Base-by-base conservation (phyloP, 2,888 invertebrate species). In the Cenopis cana region DNA sequence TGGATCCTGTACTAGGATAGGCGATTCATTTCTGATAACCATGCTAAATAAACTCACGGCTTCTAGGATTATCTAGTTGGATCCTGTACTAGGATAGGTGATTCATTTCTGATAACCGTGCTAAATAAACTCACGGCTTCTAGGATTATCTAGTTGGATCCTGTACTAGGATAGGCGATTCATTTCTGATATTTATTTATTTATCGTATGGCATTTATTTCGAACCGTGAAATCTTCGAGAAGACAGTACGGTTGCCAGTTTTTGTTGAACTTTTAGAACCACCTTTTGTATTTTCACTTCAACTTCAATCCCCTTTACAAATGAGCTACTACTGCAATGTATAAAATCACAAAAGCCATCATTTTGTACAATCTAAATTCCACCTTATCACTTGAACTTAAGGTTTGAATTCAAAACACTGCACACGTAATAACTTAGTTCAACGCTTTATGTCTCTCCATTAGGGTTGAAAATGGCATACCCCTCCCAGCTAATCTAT, bases 101-200 rank as follows among this genome's bases (percentile, higher is more conserved):
- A 20, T 59, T 29, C 60, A 38, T 41, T 56, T 17, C 33, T 50
- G 64, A 64, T 64, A 54, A 64, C 62, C 14, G 52, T 14, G n/a
- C 52, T 6, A 20, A 64, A 38, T 54, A 64, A 52, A 36, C 6
- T 38, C 52, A 20, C 10, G 33, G 20, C 9, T 9, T 8, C n/a
- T 24, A 6, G 36, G 20, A 29, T 50, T n/a, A 64, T 54, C 36
- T n/a, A 4, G 60, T 14, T 52, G 12, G 50, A 10, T 20, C 12
- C 20, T 5, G 29, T 24, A n/a, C 17, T 55, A n/a, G n/a, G n/a
- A n/a, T n/a, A 69, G 52, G 20, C 29, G 68, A 20, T 59, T 29
- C 60, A 38, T 41, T 56, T 17, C 33, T 50, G 64, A 64, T 64
- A 54, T n/a, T n/a, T n/a, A n/a, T n/a, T n/a, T n/a, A n/a, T n/a